These are phyloP conservation scores for Nezara viridula DNA, from an alignment of 2,888 invertebrate genomes.

Conservation along the genomic window DNA sequence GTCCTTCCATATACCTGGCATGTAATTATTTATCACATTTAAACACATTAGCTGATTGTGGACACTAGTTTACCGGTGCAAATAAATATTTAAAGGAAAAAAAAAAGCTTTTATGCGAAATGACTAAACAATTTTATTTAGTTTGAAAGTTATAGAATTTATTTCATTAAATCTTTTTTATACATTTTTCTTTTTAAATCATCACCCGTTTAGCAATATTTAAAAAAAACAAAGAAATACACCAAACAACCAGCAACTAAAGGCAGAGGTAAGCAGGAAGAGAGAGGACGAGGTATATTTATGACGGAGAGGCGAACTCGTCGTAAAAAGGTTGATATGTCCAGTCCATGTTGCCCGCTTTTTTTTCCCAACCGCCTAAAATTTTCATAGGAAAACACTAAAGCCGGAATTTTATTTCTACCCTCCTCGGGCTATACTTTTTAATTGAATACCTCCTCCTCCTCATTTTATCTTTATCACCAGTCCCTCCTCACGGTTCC, in stretches of 20 bases:
- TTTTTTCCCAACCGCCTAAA: constrained; percentile 7
- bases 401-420: constrained; percentile 38
- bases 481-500: not conserved
- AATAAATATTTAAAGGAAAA: too few species aligned
- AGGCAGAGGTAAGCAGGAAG: not conserved
- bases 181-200: not conserved
- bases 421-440: not conserved
- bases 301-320: not conserved
- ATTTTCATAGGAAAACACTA: constrained; percentile 47
- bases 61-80: too few species aligned
- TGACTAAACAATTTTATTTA: too few species aligned
- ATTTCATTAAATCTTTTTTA: too few species aligned
- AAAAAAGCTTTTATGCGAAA: too few species aligned
- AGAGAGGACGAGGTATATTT: not conserved
- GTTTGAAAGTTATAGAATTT: too few species aligned
- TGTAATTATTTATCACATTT: too few species aligned
- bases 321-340: constrained; percentile 32
- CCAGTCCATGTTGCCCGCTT: constrained; percentile 14
- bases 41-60: too few species aligned
- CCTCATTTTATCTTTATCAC: constrained; percentile 29
- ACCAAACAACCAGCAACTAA: not conserved
- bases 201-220: not conserved
- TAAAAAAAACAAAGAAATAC: too few species aligned
- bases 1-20: too few species aligned
- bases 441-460: constrained; percentile 8